These are phyloP conservation scores for Odontamblyopus rebecca DNA, from an alignment of 2,797 vertebrate genomes.

Conservation along the genomic window DNA sequence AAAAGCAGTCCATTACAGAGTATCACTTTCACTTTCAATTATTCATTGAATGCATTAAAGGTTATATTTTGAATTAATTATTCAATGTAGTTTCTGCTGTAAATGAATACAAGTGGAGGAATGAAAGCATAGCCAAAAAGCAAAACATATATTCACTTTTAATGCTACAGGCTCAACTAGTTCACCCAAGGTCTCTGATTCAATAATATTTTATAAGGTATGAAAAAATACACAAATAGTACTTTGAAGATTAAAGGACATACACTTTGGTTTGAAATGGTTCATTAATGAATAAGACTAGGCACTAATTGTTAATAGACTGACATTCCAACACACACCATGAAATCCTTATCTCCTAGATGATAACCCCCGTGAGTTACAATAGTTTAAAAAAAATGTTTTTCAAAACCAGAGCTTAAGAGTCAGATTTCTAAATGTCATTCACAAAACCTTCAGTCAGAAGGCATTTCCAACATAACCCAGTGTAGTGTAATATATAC, in stretches of 20 bases:
- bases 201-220: neutral
- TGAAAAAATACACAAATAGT: too few species aligned
- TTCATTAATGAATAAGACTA: neutral
- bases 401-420: neutral
- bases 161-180: neutral
- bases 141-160: conserved; percentile 27
- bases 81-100: conserved; percentile 50
- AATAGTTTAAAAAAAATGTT: neutral
- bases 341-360: neutral
- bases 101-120: conserved; percentile 45
- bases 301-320: neutral
- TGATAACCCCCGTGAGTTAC: neutral
- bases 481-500: conserved; percentile 14
- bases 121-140: conserved; percentile 16
- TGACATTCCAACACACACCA: neutral
- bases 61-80: conserved; percentile 64
- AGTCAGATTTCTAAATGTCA: neutral
- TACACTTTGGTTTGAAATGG: neutral
- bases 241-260: neutral
- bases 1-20: conserved; percentile 54
- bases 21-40: conserved; percentile 64
- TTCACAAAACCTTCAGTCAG: conserved; percentile 8
- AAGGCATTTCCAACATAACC: conserved; percentile 6
- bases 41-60: conserved; percentile 68
- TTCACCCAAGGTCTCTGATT: conserved; percentile 11